Evolutionary conservation across 2,113 vertebrate genomes (phyloP).

Genomic region (Rynchops niger): DNA sequence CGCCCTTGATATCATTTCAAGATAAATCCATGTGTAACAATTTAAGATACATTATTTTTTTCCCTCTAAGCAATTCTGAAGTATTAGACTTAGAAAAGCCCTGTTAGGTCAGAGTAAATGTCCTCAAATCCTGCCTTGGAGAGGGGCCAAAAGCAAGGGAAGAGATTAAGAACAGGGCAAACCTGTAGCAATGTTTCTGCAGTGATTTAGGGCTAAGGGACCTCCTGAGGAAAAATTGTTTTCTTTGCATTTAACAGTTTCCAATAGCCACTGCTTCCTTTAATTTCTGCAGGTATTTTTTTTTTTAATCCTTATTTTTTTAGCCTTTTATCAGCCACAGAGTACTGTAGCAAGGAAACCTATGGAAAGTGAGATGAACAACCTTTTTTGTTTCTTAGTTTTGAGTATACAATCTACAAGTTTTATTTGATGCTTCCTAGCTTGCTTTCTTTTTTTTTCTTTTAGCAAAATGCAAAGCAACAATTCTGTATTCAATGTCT

Average conservation of each 20-base stretch:
- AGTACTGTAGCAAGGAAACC: not conserved
- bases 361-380: not conserved
- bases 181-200: not conserved
- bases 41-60: not conserved
- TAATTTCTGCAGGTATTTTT: not conserved
- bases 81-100: not conserved
- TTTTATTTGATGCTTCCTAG: not conserved
- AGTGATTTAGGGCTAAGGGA: not conserved
- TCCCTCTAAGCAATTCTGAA: not conserved
- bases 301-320: not conserved
- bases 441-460: not conserved
- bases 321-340: not conserved
- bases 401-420: not conserved
- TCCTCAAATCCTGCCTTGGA: constrained; percentile 8
- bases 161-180: not conserved
- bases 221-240: not conserved
- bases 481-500: not conserved
- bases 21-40: not conserved
- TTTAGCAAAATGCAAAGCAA: not conserved
- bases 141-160: not conserved
- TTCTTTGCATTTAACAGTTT: not conserved
- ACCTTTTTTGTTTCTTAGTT: not conserved
- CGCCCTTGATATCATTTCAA: not conserved
- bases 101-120: constrained; percentile 16
- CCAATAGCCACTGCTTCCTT: not conserved